Evolutionary conservation across 2,113 vertebrate genomes (phyloP), one percentile per base, ranked within the genome.

Genomic region (Nibea albiflora): DNA sequence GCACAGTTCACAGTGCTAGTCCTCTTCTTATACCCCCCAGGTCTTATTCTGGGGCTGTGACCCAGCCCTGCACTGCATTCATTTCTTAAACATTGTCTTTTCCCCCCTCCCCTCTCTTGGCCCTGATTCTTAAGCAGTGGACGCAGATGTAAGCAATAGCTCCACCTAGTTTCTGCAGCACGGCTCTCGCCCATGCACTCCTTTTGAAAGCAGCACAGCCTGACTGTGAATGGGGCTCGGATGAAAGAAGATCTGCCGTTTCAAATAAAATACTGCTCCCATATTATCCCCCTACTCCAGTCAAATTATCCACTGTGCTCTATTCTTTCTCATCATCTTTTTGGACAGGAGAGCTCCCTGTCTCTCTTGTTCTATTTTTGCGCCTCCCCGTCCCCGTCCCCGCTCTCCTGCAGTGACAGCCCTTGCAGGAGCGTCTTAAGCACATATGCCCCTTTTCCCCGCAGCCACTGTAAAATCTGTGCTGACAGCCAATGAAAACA

Each of bases 401-500:
- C 17, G 79, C 88, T 89, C 88, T 91, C 92, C 87, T 75, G 81
- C 86, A 71, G 89, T 93, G 91, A 91, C 91, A 93, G 88, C 86
- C 88, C 86, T 89, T 84, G 88, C 90, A 86, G 85, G 89, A 90
- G 91, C 87, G 81, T 94, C 93, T 93, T 94, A 94, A 94, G 94
- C 89, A 69, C 89, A 90, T 82, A 74, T 87, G 64, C 86, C 90
- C 89, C 81, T 79, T 89, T 87, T 93, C 87, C 91, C 78, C 69
- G 76, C 86, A 87, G 90, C 93, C 91, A 92, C 72, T 94, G 94
- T 94, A 94, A 95, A 95, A 95, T 95, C 94, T 92, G 85, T 94
- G 91, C 93, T 95, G 94, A 95, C 95, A 95, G 93, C 92, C 94
- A 94, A 87, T 95, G 94, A 95, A 95, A 95, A 95, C 94, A 94